phyloP scores from a whole-genome alignment of 2,797 vertebrate species.

The Sebastes flavidus region DNA sequence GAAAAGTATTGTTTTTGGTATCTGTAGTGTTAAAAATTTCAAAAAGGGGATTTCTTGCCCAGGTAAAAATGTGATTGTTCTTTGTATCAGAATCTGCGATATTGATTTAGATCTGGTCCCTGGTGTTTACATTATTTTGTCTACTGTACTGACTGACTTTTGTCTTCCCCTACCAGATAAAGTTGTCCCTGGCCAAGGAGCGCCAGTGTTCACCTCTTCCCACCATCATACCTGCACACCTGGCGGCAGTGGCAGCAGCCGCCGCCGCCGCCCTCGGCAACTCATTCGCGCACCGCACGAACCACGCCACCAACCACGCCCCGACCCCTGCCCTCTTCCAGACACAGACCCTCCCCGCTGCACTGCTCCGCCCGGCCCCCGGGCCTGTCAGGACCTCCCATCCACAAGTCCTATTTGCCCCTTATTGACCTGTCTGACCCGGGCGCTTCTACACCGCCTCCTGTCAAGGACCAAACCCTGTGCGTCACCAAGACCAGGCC shows the following conservation, averaged over 20 bases:
- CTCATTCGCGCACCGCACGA: conserved; percentile 88
- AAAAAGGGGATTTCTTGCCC: background rate
- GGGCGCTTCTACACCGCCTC: conserved; percentile 3
- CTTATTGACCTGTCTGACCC: conserved; percentile 77
- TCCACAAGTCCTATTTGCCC: conserved; percentile 93
- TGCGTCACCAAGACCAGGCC: conserved; percentile 15
- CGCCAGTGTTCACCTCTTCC: conserved; percentile 86
- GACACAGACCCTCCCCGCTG: conserved; percentile 88
- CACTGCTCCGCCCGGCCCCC: conserved; percentile 92
- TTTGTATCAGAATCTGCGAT: too few species aligned
- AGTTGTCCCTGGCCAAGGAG: conserved; percentile 91
- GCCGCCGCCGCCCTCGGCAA: conserved; percentile 86
- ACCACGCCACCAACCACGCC: conserved; percentile 79
- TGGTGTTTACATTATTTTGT: background rate
- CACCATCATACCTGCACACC: conserved; percentile 87
- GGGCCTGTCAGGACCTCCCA: conserved; percentile 96
- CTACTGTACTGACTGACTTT: background rate
- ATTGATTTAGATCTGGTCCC: too few species aligned
- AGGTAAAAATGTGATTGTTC: background rate
- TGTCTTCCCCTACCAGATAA: conserved; percentile 79
- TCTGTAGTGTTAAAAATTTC: background rate
- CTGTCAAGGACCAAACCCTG: conserved; percentile 23
- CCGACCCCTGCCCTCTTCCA: conserved; percentile 89
- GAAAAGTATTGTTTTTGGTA: background rate
- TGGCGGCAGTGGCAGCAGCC: conserved; percentile 83